Conservation (phyloP, 2,797 vertebrate genomes). For the Cirrhinus mrigala region DNA sequence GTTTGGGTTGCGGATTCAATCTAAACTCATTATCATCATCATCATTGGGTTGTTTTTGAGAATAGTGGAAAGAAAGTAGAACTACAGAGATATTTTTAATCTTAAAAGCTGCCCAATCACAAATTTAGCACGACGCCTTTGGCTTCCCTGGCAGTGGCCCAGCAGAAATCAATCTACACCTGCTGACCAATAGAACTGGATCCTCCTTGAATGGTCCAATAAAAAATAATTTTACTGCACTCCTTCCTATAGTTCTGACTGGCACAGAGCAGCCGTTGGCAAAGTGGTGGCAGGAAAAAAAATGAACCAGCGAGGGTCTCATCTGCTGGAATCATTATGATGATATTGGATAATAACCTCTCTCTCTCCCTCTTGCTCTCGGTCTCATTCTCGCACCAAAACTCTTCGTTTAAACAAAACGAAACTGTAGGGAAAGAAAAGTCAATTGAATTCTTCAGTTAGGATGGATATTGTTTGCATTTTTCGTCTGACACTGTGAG, state of each 20-base stretch:
- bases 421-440: neutral
- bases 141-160: conserved; percentile 27
- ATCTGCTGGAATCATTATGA: conserved; percentile 61
- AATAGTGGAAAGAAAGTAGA: neutral
- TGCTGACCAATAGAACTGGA: conserved; percentile 47
- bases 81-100: neutral
- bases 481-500: neutral
- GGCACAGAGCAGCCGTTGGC: conserved; percentile 64
- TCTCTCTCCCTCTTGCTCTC: conserved; percentile 24
- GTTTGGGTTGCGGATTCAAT: conserved; percentile 16
- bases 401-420: neutral
- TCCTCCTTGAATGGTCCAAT: conserved; percentile 45
- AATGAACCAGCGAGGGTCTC: conserved; percentile 53
- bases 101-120: conserved; percentile 22
- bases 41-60: neutral
- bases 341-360: conserved; percentile 47
- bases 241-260: conserved; percentile 37
- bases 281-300: conserved; percentile 56
- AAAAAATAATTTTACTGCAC: conserved; percentile 39
- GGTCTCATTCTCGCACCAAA: conserved; percentile 17
- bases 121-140: conserved; percentile 17
- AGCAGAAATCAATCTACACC: conserved; percentile 39
- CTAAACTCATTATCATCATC: neutral
- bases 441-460: conserved; percentile 15
- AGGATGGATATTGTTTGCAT: neutral